Conservation (phyloP, 2,797 vertebrate genomes). For the Enteromius thamalakanensis region DNA sequence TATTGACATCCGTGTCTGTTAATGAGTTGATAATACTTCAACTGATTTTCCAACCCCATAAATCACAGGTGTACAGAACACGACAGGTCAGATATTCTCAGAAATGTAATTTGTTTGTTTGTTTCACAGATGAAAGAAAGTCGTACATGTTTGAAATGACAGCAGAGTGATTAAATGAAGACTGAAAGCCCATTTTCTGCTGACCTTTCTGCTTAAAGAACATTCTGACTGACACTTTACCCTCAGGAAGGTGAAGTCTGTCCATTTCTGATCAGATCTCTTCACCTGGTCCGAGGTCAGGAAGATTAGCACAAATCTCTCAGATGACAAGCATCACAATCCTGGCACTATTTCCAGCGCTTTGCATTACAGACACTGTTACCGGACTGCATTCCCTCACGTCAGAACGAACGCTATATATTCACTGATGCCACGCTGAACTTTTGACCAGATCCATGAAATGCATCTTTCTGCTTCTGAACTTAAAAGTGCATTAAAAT, state of each 20-base stretch:
- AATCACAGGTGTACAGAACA: background rate
- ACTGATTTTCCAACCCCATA: background rate
- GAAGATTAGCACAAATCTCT: slow-evolving; percentile 71
- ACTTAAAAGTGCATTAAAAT: background rate
- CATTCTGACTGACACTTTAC: slow-evolving; percentile 9
- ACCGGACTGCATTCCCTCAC: slow-evolving; percentile 41
- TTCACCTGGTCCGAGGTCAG: slow-evolving; percentile 66
- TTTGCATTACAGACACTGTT: slow-evolving; percentile 61
- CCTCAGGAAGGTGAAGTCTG: background rate
- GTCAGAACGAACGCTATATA: background rate
- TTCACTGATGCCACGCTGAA: background rate
- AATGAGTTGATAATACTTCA: background rate
- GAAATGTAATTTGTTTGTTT: background rate
- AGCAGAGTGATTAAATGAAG: background rate
- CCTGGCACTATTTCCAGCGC: slow-evolving; percentile 65
- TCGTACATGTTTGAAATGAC: background rate
- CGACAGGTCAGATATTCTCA: background rate
- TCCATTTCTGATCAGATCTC: background rate
- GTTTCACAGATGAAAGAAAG: background rate
- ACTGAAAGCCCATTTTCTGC: background rate
- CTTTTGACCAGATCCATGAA: background rate
- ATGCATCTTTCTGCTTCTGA: background rate
- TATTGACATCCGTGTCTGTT: background rate
- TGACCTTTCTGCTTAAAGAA: background rate
- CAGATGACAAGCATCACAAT: slow-evolving; percentile 56